Base-by-base conservation (phyloP, 2,888 invertebrate genomes). In the Byasa hedistus region DNA sequence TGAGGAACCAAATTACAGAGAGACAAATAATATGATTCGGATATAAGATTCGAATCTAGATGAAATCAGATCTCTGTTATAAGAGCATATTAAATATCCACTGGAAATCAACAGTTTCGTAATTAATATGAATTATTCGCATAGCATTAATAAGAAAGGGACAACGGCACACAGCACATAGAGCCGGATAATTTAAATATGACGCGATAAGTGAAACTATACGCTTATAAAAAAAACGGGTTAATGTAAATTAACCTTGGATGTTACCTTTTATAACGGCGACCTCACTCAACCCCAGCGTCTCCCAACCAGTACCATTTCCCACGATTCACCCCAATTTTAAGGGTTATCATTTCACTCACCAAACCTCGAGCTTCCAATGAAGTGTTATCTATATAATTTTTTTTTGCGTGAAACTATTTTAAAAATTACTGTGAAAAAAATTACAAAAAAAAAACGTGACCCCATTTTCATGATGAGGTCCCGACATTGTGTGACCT, bases 391-490 rank as follows among this genome's bases (percentile, higher is more conserved):
- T 86, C 81, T 48, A n/a, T 48, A 48, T 19, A 48, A 7, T 48
- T 48, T 82, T 75, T 72, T 77, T 80, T 76, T 80, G 73, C 65
- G 56, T 51, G 65, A 71, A 73, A 76, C 76, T 77, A 73, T 61
- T 75, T 68, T 79, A 82, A 84, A 84, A 76, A 71, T 72, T 71
- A 72, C 59, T 32, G 22, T 39, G 15, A 3, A 39, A n/a, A n/a
- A n/a, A n/a, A n/a, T n/a, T n/a, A n/a, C n/a, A 39, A 36, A 36
- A 10, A 36, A 76, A 82, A 83, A 81, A 78, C 75, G 77, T 90
- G 89, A 91, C 89, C 90, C 89, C 81, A 83, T 85, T 84, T 76
- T 74, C 72, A 87, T 48, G 89, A 89, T 89, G 89, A 90, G 90
- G 90, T 90, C 87, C 74, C 82, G 88, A 87, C 85, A 86, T 76